phyloP scores from a whole-genome alignment of 2,888 invertebrate species.

The Nasonovia ribisnigri region DNA sequence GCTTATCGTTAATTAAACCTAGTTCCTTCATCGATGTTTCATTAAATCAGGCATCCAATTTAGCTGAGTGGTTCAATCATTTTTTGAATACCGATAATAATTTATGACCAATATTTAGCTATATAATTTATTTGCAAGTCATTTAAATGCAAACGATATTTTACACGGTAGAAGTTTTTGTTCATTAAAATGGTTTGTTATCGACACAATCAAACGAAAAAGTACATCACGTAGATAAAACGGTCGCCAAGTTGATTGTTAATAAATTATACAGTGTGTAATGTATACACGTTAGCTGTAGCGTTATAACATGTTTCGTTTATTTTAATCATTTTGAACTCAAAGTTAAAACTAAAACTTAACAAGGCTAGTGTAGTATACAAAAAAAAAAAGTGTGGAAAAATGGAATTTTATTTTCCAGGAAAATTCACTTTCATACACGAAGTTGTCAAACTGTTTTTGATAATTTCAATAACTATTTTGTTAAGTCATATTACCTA shows the following conservation, averaged over 20 bases:
- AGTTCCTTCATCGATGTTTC: neutral
- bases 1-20: slow-evolving; percentile 45
- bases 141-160: slow-evolving; percentile 3
- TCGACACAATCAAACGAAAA: slow-evolving; percentile 4
- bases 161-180: neutral
- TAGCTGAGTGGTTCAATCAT: neutral
- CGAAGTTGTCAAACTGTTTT: neutral
- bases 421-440: neutral
- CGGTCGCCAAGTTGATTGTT: neutral
- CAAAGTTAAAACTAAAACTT: neutral
- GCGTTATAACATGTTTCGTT: neutral
- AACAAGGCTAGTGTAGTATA: neutral
- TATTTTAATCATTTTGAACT: neutral
- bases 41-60: neutral
- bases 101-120: neutral
- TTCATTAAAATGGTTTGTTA: neutral
- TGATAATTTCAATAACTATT: neutral
- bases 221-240: neutral
- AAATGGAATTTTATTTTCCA: neutral
- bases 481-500: neutral
- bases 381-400: neutral
- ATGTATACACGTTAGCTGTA: neutral
- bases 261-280: neutral
- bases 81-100: neutral
- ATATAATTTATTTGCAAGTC: neutral